Conservation (phyloP, 2,888 invertebrate species). For the Xylota sylvarum region DNA sequence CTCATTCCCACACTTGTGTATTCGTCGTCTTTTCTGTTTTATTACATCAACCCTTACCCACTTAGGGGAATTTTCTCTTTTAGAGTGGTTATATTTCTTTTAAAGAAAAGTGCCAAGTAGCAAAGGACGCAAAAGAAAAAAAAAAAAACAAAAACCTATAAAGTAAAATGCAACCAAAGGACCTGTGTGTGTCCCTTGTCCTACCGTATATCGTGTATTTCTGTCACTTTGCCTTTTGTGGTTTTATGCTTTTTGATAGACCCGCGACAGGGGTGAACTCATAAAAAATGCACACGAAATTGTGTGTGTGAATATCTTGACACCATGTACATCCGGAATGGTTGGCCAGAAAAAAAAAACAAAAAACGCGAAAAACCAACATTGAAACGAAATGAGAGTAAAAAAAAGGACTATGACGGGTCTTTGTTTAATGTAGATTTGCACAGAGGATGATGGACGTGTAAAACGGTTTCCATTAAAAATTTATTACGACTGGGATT, state of each 20-base stretch:
- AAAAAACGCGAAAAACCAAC: constrained; percentile 40
- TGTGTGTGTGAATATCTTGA: constrained; percentile 67
- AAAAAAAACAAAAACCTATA: constrained; percentile 18
- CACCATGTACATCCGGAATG: constrained; percentile 63
- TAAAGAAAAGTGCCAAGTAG: not conserved
- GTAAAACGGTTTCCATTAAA: constrained; percentile 76
- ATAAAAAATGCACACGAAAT: constrained; percentile 69
- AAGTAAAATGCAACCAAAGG: constrained; percentile 46
- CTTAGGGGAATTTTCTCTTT: constrained; percentile 24
- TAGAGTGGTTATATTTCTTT: not conserved
- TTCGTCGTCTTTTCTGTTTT: constrained; percentile 19
- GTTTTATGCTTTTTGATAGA: constrained; percentile 37
- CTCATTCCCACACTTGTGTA: constrained; percentile 41
- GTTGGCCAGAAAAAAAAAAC: constrained; percentile 28
- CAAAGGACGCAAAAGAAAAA: not conserved
- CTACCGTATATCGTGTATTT: constrained; percentile 25
- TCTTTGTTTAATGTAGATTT: constrained; percentile 71
- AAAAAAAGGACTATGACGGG: constrained; percentile 53
- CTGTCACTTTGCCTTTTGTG: constrained; percentile 49
- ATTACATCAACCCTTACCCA: constrained; percentile 43
- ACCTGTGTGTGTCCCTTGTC: constrained; percentile 14
- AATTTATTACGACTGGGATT: constrained; percentile 73
- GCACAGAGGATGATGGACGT: constrained; percentile 50
- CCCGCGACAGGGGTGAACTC: constrained; percentile 49
- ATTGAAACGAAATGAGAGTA: constrained; percentile 47